A percentile compares a stretch with the other conserved stretches of the same genome.
Conservation (phyloP, 1,140 invertebrate species). For the Trichonephila clavata region DNA sequence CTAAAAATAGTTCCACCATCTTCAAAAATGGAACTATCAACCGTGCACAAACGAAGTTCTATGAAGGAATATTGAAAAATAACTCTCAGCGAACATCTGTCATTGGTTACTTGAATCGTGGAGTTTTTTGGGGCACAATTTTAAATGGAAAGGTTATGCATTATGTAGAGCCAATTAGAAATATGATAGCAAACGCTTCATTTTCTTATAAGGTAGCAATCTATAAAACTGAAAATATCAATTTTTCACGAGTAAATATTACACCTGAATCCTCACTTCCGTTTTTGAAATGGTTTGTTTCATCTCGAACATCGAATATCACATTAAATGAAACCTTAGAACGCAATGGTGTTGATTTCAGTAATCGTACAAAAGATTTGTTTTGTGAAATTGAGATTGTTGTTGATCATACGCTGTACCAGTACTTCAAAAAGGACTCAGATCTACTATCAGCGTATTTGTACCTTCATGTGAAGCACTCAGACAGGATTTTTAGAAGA, state of each 20-base stretch:
- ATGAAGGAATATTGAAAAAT: not conserved
- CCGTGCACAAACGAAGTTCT: not conserved
- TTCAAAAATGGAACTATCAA: not conserved
- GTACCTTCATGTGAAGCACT: slow-evolving; percentile 55
- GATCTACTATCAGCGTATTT: slow-evolving; percentile 29
- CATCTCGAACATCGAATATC: not conserved
- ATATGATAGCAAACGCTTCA: not conserved
- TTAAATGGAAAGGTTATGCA: not conserved
- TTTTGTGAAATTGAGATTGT: slow-evolving; percentile 69
- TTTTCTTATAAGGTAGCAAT: slow-evolving; percentile 15
- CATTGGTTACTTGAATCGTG: slow-evolving; percentile 30
- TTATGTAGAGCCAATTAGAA: slow-evolving; percentile 24
- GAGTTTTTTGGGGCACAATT: slow-evolving; percentile 20
- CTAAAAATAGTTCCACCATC: not conserved
- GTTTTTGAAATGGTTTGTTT: not conserved
- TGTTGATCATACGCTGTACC: slow-evolving; percentile 54
- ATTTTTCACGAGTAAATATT: not conserved
- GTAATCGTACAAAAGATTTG: not conserved
- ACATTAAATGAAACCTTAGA: not conserved
- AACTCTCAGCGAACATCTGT: not conserved
- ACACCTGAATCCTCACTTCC: not conserved
- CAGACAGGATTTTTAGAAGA: slow-evolving; percentile 65
- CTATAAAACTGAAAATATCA: slow-evolving; percentile 32
- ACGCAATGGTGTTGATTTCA: not conserved
- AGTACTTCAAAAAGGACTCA: not conserved